These are phyloP conservation scores for Chiloscyllium punctatum DNA, from an alignment of 2,797 vertebrate genomes.

Conservation along the genomic window DNA sequence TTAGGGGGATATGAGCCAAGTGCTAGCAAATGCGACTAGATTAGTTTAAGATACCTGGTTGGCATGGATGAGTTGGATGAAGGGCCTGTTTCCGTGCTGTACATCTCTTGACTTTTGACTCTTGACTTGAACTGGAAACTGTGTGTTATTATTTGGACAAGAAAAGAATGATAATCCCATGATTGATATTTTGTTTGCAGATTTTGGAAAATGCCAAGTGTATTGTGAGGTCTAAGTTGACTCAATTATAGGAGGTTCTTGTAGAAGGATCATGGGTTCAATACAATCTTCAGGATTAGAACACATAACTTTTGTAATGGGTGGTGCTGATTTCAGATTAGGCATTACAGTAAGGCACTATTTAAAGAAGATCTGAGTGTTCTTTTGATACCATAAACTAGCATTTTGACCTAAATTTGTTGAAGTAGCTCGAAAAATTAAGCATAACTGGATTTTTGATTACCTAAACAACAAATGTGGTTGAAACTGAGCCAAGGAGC, in stretches of 20 bases:
- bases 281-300: neutral
- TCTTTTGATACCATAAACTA: neutral
- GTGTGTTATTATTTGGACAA: neutral
- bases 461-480: neutral
- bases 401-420: neutral
- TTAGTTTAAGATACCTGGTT: too few relatives aligned
- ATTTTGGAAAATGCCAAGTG: neutral
- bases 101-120: too few relatives aligned
- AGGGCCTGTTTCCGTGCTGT: too few relatives aligned
- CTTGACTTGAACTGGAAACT: neutral
- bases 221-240: neutral
- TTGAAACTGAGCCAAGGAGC: too few relatives aligned
- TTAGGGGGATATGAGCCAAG: too few relatives aligned
- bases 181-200: neutral
- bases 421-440: neutral
- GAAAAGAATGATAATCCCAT: neutral
- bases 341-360: neutral
- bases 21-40: too few relatives aligned
- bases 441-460: neutral
- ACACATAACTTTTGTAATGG: neutral
- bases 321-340: neutral
- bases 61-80: too few relatives aligned
- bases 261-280: neutral
- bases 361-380: neutral
- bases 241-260: neutral